A percentile compares a stretch with the other conserved stretches of the same genome.
Evolutionary conservation across 2,888 invertebrate species (phyloP).

Genomic region (Orchesella flavescens): DNA sequence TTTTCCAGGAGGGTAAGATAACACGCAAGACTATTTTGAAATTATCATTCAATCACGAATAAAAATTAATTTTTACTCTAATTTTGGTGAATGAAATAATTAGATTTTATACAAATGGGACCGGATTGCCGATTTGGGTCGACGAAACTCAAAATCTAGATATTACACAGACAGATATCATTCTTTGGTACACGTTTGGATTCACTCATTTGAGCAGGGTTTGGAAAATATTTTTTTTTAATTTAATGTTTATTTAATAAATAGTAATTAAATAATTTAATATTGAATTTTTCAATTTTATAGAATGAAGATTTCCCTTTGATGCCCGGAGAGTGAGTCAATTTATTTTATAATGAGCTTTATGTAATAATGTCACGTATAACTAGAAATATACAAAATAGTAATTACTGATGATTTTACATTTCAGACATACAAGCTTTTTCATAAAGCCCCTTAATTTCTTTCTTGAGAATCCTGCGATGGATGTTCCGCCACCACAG

Average conservation of each 20-base stretch:
- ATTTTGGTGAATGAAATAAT: too few species aligned
- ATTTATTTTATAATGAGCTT: not conserved
- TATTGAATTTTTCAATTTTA: too few species aligned
- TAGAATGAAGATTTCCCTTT: constrained; percentile 62
- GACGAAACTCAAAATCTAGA: not conserved
- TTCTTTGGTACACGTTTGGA: constrained; percentile 54
- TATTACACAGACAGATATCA: constrained; percentile 33
- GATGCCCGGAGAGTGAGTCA: constrained; percentile 57
- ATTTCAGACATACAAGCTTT: constrained; percentile 30
- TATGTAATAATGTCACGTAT: not conserved
- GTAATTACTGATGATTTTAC: not conserved
- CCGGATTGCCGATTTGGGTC: constrained; percentile 49
- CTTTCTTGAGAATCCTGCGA: constrained; percentile 42
- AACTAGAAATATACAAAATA: not conserved
- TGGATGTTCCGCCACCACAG: constrained; percentile 45
- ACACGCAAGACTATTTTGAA: too few species aligned
- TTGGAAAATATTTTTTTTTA: too few species aligned
- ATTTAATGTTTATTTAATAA: too few species aligned
- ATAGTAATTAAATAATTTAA: too few species aligned
- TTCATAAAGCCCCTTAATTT: constrained; percentile 49
- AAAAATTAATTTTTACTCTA: too few species aligned
- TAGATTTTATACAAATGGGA: constrained; percentile 36
- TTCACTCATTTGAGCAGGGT: constrained; percentile 37
- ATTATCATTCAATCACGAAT: too few species aligned
- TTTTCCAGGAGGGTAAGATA: constrained; percentile 44